Evolutionary conservation across 1,140 invertebrate species (phyloP).

Genomic region (Lepidostoma basale): DNA sequence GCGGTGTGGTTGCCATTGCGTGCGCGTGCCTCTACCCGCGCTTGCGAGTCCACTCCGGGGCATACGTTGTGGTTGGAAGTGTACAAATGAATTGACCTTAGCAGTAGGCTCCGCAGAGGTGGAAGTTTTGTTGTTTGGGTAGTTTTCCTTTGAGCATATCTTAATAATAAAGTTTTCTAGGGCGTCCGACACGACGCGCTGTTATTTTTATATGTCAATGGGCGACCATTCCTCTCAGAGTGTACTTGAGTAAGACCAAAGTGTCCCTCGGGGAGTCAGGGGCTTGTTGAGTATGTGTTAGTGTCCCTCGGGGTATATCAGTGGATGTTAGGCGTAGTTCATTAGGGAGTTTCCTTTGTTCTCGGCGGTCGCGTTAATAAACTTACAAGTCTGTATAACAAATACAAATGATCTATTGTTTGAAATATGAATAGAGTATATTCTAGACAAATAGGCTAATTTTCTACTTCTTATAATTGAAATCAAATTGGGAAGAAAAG

Average conservation of each 20-base stretch:
- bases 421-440: conserved; percentile 28
- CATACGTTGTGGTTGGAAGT: too few relatives aligned
- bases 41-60: too few relatives aligned
- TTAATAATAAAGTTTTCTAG: too few relatives aligned
- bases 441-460: conserved; percentile 29
- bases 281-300: conserved; percentile 42
- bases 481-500: conserved; percentile 24
- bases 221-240: conserved; percentile 14
- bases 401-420: conserved; percentile 30
- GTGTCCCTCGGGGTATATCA: conserved; percentile 15
- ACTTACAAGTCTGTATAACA: conserved; percentile 30
- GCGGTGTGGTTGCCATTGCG: too few relatives aligned
- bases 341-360: conserved; percentile 7
- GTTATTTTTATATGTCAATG: conserved; percentile 23
- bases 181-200: background rate
- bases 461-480: conserved; percentile 38
- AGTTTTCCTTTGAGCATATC: too few relatives aligned
- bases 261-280: conserved; percentile 32
- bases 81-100: background rate
- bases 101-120: background rate
- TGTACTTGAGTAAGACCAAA: conserved; percentile 43
- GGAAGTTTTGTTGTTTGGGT: background rate
- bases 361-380: conserved; percentile 6
- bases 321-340: conserved; percentile 5
- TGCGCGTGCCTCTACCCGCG: too few relatives aligned